These are phyloP conservation scores for Rhagophthalmus giganteus DNA, from an alignment of 2,888 invertebrate species.

Conservation along the genomic window DNA sequence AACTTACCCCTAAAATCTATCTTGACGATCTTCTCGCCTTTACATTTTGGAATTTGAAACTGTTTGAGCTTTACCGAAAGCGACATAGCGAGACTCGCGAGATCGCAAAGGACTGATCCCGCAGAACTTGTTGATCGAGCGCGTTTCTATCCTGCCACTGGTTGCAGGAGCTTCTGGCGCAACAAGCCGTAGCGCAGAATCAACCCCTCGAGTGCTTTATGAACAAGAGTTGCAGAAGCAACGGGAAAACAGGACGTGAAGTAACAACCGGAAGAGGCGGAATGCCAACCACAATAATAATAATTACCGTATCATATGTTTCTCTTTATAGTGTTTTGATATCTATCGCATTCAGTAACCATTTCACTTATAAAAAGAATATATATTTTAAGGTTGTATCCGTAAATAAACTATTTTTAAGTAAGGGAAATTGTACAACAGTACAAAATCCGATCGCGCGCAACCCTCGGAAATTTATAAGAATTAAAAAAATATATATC, in stretches of 20 bases:
- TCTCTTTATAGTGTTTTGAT: no score
- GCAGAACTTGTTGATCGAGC: conserved; percentile 50
- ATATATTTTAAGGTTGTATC: no score
- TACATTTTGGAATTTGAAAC: conserved; percentile 69
- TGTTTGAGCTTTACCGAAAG: conserved; percentile 68
- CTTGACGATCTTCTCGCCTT: conserved; percentile 68
- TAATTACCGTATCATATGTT: no score
- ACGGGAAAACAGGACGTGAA: neutral
- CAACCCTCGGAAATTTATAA: no score
- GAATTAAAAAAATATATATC: no score
- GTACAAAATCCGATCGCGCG: no score
- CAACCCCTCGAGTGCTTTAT: conserved; percentile 9
- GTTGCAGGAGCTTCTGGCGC: conserved; percentile 35
- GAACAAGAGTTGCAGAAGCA: neutral
- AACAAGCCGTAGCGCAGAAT: conserved; percentile 36
- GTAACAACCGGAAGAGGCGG: neutral
- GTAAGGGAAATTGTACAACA: no score
- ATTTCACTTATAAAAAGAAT: no score
- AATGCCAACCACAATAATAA: no score
- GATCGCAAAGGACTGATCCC: conserved; percentile 28
- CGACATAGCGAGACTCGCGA: conserved; percentile 60
- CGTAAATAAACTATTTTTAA: no score
- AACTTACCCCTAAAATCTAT: conserved; percentile 77
- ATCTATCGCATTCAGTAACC: no score
- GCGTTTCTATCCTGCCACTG: conserved; percentile 43